Evolutionary conservation across 2,888 invertebrate genomes (phyloP), one percentile per base, ranked within the genome.

Genomic region (Parnassius glacialis): DNA sequence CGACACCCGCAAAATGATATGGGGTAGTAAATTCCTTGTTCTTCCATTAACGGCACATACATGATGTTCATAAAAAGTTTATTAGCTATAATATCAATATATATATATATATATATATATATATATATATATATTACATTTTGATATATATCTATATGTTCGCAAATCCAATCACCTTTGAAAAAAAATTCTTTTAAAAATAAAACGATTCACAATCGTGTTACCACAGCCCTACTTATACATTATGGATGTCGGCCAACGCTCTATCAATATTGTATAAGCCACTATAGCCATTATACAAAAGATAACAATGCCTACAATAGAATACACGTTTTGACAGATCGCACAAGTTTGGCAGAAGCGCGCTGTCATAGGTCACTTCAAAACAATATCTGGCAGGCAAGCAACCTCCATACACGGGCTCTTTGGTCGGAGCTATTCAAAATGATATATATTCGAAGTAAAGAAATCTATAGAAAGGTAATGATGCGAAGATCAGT

Each of bases 401-500:
- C 43, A 41, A 34, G 60, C 57, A 59, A 13, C 48, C 48, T 41
- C 43, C 55, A 20, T 25, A 20, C 43, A 44, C 50, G 60, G 51
- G 16, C 51, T 25, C 52, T 59, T 43, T 48, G 16, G 20, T n/a
- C n/a, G 34, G 2, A 54, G 61, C 69, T 66, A 69, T 70, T 71
- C 67, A 66, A 62, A 67, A 60, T 69, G 68, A 68, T 68, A 68
- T 70, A 70, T 71, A 13, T 41, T 51, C 64, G 64, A 66, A 64
- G 65, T 67, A 70, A 74, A 70, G 70, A 73, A 69, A 71, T 79
- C 78, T 78, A 83, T 84, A 81, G 74, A 67, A 81, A 84, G 80
- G 85, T 84, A 87, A 86, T 87, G 87, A 85, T 71, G 83, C 86
- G 85, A 72, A 73, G 65, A 75, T 75, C 42, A 25, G 48, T 58